phyloP scores from a whole-genome alignment of 2,113 vertebrate genomes.

The Pongo pygmaeus region DNA sequence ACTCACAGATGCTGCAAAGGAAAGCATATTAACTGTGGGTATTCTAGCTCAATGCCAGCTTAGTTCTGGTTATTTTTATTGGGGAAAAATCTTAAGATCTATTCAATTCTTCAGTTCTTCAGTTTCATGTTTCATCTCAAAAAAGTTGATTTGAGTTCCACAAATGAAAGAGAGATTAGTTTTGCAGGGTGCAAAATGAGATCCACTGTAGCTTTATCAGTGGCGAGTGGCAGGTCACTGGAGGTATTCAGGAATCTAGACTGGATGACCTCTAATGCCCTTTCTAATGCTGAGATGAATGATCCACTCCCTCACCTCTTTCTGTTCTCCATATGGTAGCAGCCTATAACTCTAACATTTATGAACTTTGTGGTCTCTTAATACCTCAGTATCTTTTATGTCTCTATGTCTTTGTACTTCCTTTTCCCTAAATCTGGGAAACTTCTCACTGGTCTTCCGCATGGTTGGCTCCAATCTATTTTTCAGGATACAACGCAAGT shows the following conservation, averaged over 20 bases:
- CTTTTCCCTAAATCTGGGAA: background rate
- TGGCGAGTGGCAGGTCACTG: background rate
- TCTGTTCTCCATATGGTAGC: fast-evolving
- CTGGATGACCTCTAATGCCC: background rate
- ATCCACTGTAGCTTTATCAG: background rate
- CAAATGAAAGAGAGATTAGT: background rate
- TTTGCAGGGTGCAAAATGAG: background rate
- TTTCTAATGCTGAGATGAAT: background rate
- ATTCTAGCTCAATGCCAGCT: background rate
- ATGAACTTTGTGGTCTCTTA: background rate
- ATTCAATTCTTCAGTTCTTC: background rate
- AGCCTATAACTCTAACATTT: fast-evolving
- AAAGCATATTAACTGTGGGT: background rate
- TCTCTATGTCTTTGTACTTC: background rate
- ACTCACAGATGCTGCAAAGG: background rate
- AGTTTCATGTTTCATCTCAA: background rate
- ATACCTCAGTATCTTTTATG: background rate
- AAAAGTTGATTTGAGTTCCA: background rate
- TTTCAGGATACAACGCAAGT: background rate
- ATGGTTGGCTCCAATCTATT: background rate
- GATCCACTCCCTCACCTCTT: background rate
- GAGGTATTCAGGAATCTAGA: background rate
- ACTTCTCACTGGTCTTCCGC: background rate
- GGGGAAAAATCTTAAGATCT: background rate
- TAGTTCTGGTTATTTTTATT: background rate